Conservation (phyloP, 2,888 invertebrate species). For the Leistus spinibarbis region DNA sequence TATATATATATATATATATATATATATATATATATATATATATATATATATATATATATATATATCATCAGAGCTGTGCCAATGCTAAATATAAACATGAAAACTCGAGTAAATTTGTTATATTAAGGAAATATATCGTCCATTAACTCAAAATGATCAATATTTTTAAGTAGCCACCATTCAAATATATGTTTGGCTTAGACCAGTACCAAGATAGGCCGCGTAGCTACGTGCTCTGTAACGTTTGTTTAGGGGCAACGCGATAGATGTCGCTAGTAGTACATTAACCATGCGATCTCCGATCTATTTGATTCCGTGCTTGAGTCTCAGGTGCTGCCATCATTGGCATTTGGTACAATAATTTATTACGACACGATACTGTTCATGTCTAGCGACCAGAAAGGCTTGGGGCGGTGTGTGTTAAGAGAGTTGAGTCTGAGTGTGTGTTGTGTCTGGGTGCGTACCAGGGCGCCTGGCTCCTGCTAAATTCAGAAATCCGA, state of each 20-base stretch:
- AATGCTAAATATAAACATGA: no score
- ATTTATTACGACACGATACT: constrained; percentile 51
- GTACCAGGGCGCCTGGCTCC: constrained; percentile 53
- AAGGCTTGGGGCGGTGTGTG: constrained; percentile 55
- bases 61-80: no score
- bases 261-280: neutral
- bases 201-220: neutral
- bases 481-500: constrained; percentile 51
- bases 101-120: no score
- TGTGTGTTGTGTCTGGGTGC: constrained; percentile 57
- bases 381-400: constrained; percentile 54
- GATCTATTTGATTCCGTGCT: neutral
- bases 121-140: no score
- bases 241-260: neutral
- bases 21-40: no score
- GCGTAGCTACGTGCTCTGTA: neutral
- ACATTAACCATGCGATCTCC: neutral
- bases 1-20: no score
- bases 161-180: no score
- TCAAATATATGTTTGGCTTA: no score
- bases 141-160: no score
- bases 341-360: constrained; percentile 20
- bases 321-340: constrained; percentile 12
- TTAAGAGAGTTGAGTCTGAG: constrained; percentile 51
- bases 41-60: no score